Conservation (phyloP, 2,888 invertebrate species). For the Platypus cylindrus region DNA sequence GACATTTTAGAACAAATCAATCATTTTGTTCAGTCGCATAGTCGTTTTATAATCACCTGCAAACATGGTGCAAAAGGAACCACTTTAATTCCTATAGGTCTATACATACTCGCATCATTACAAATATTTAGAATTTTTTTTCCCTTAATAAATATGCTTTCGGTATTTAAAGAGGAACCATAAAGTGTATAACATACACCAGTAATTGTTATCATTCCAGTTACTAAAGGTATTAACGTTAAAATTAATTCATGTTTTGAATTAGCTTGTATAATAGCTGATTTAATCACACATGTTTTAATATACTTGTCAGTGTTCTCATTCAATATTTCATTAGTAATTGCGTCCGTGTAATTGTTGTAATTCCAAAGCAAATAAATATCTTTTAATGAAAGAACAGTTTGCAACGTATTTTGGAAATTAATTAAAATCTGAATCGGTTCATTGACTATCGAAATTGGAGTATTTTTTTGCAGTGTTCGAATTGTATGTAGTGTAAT, state of each 20-base stretch:
- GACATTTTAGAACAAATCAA: too few relatives aligned
- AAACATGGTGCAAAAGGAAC: constrained; percentile 71
- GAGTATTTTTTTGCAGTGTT: constrained; percentile 50
- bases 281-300: constrained; percentile 44
- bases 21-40: not conserved
- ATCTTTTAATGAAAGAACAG: constrained; percentile 55
- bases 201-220: constrained; percentile 59
- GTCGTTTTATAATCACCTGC: constrained; percentile 43
- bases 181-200: constrained; percentile 44
- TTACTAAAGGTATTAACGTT: constrained; percentile 57
- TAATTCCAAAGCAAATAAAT: constrained; percentile 65
- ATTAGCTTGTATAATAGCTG: constrained; percentile 44
- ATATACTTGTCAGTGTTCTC: constrained; percentile 35
- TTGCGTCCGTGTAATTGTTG: constrained; percentile 32
- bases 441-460: constrained; percentile 67
- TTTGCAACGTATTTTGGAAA: constrained; percentile 63
- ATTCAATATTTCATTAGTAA: constrained; percentile 30
- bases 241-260: constrained; percentile 53
- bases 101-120: constrained; percentile 30
- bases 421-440: constrained; percentile 67
- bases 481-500: constrained; percentile 57
- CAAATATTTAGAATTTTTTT: constrained; percentile 44
- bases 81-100: constrained; percentile 60
- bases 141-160: constrained; percentile 42
- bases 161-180: constrained; percentile 25